Evolutionary conservation across 2,888 invertebrate species (phyloP).

Genomic region (Gisinianus flammeolus): DNA sequence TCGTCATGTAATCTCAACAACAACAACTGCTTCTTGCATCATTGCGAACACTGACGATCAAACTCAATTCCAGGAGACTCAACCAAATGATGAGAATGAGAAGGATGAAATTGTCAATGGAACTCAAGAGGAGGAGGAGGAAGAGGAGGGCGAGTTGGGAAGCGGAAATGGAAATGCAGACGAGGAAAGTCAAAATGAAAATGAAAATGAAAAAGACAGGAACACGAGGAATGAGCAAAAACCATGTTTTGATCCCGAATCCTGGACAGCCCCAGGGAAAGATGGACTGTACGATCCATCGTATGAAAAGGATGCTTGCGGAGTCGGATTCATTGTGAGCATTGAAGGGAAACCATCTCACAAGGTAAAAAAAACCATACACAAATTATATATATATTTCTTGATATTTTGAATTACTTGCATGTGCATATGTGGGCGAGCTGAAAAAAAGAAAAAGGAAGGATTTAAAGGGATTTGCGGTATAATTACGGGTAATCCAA

Average conservation of each 20-base stretch:
- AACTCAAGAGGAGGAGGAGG: neutral
- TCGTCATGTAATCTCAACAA: no score
- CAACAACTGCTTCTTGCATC: neutral
- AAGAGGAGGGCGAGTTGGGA: constrained; percentile 1
- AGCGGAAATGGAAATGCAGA: neutral
- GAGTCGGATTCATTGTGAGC: constrained; percentile 98
- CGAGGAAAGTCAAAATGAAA: neutral
- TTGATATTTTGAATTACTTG: no score
- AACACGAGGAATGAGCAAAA: no score
- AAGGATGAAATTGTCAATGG: neutral
- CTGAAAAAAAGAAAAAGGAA: no score
- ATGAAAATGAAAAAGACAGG: no score
- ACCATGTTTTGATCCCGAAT: neutral
- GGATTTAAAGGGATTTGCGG: no score
- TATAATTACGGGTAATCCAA: neutral
- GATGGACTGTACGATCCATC: constrained; percentile 96
- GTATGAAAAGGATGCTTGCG: constrained; percentile 96
- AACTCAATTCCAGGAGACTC: neutral
- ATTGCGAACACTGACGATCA: neutral
- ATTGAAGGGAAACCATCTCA: constrained; percentile 94
- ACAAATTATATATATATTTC: neutral
- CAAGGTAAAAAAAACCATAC: constrained; percentile 72
- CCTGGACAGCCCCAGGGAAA: constrained; percentile 69
- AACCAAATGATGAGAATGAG: neutral
- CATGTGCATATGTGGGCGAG: neutral